These are phyloP conservation scores for Congeria kusceri DNA, from an alignment of 2,888 invertebrate genomes.

Conservation along the genomic window DNA sequence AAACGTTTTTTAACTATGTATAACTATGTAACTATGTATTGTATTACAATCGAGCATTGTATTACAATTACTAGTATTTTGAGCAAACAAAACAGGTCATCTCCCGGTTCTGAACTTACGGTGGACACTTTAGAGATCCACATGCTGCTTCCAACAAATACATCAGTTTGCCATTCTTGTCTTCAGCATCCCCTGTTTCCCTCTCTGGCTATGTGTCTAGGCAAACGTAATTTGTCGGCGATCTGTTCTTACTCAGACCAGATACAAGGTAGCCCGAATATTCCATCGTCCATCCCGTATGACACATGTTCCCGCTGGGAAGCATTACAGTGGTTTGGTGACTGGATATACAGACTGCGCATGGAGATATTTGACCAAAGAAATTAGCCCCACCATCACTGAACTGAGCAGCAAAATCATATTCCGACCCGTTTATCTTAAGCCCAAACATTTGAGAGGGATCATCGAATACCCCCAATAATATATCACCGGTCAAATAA, in stretches of 20 bases:
- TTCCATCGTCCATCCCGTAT: constrained; percentile 54
- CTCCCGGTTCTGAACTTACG: constrained; percentile 3
- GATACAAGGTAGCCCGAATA: constrained; percentile 52
- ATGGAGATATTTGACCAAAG: constrained; percentile 14
- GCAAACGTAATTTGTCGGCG: constrained; percentile 18
- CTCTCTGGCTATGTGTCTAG: constrained; percentile 9
- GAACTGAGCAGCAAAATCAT: not conserved
- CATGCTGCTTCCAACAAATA: constrained; percentile 8
- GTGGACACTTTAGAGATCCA: constrained; percentile 2
- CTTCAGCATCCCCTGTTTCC: not conserved
- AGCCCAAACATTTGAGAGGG: no score
- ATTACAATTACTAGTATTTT: not conserved
- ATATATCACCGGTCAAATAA: constrained; percentile 1
- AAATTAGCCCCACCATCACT: constrained; percentile 5
- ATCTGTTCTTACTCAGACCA: not conserved
- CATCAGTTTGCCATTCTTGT: constrained; percentile 1
- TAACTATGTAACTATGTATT: no score
- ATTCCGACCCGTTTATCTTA: constrained; percentile 13
- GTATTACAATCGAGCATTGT: no score
- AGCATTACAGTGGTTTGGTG: constrained; percentile 2
- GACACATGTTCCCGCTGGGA: constrained; percentile 14
- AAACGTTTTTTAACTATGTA: no score
- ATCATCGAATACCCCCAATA: constrained; percentile 12
- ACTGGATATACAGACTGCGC: constrained; percentile 10
- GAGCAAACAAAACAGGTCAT: constrained; percentile 21